Conservation (phyloP, 1,140 invertebrate species). For the Gryon sp. region DNA sequence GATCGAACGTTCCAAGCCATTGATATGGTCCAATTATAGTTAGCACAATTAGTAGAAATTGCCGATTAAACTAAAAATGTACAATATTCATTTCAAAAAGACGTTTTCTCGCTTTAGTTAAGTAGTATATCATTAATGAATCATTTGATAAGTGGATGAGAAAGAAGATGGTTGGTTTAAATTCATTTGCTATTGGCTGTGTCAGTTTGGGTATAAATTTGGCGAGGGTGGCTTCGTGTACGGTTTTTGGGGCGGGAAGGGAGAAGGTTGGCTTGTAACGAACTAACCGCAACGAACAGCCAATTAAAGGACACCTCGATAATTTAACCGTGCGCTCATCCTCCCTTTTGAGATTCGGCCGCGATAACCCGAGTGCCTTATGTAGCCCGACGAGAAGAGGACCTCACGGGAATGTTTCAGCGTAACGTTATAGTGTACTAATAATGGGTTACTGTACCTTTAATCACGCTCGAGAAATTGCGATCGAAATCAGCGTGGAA, state of each 20-base stretch:
- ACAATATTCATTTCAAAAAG: too few species aligned
- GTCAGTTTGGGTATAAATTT: constrained; percentile 37
- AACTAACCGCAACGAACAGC: constrained; percentile 67
- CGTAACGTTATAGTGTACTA: constrained; percentile 70
- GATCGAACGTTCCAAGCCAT: too few species aligned
- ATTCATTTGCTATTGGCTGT: too few species aligned
- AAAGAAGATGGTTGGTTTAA: constrained; percentile 8
- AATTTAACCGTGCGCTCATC: constrained; percentile 68
- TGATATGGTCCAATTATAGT: too few species aligned
- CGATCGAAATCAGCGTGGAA: constrained; percentile 16
- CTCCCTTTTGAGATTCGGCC: constrained; percentile 66
- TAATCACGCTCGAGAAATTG: constrained; percentile 55
- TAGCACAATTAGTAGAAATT: too few species aligned
- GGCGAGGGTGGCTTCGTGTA: constrained; percentile 11
- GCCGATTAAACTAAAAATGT: too few species aligned
- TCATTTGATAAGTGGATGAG: constrained; percentile 20
- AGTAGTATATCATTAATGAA: too few species aligned
- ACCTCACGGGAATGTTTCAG: constrained; percentile 66
- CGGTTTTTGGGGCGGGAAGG: background rate
- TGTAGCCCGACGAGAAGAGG: constrained; percentile 17
- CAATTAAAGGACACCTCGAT: constrained; percentile 74
- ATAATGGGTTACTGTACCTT: constrained; percentile 67
- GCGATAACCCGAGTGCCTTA: constrained; percentile 65
- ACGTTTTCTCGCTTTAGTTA: too few species aligned
- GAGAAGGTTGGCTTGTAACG: constrained; percentile 16